These are phyloP conservation scores for Pantherophis guttatus DNA, from an alignment of 2,113 vertebrate genomes.

Conservation along the genomic window DNA sequence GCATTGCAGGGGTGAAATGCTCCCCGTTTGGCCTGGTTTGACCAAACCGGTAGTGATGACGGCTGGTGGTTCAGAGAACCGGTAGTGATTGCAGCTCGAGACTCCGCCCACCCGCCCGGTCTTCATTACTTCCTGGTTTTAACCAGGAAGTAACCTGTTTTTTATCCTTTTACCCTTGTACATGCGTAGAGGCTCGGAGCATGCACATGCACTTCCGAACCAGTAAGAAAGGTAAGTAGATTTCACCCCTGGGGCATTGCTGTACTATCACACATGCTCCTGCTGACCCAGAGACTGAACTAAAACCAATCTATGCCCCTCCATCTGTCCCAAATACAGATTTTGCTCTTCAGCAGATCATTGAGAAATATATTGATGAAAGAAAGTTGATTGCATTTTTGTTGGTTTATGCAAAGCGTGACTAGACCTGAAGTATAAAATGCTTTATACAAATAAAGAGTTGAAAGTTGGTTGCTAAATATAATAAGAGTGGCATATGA, in stretches of 20 bases:
- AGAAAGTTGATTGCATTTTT: background rate
- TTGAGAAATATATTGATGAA: background rate
- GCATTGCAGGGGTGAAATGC: background rate
- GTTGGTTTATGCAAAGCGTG: background rate
- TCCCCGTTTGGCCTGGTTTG: too few species aligned
- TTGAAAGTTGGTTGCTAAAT: background rate
- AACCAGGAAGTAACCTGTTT: too few species aligned
- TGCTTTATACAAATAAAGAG: background rate
- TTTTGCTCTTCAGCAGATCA: background rate
- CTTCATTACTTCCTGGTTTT: too few species aligned
- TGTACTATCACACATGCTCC: background rate
- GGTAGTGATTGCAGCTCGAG: too few species aligned
- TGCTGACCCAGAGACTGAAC: background rate
- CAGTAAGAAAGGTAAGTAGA: too few species aligned
- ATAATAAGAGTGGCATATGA: background rate
- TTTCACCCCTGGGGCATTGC: background rate
- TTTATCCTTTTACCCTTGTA: too few species aligned
- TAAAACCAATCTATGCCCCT: background rate
- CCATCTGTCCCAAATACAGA: background rate
- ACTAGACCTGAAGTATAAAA: background rate
- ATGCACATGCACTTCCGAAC: too few species aligned
- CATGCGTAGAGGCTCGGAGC: too few species aligned
- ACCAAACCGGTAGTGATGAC: too few species aligned
- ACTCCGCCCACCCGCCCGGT: too few species aligned
- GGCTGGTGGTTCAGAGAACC: too few species aligned